phyloP scores from a whole-genome alignment of 2,113 vertebrate species.

The Rhinogobius similis region DNA sequence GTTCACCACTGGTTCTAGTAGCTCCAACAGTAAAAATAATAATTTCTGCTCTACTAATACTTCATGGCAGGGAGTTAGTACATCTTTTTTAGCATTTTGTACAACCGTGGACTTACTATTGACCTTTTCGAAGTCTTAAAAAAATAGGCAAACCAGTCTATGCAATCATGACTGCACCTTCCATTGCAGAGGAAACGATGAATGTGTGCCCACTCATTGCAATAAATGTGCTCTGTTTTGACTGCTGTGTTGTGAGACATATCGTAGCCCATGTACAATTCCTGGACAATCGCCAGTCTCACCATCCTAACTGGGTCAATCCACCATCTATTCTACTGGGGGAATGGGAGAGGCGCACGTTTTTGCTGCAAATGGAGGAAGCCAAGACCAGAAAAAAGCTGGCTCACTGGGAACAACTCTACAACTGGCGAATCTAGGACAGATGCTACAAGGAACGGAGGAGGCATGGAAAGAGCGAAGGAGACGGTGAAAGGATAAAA shows the following conservation, averaged over 20 bases:
- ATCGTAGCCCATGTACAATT: conserved; percentile 31
- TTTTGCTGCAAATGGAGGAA: conserved; percentile 49
- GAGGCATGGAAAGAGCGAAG: conserved; percentile 9
- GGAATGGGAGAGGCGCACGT: conserved; percentile 33
- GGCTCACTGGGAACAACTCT: conserved; percentile 42
- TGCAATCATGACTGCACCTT: no score
- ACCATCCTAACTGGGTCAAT: conserved; percentile 68
- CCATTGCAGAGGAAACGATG: no score
- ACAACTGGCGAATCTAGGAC: conserved; percentile 49
- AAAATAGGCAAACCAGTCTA: not conserved
- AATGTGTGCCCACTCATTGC: not conserved
- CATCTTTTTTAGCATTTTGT: not conserved
- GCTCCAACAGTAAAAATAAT: not conserved
- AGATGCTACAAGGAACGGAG: conserved; percentile 21
- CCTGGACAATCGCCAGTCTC: conserved; percentile 56
- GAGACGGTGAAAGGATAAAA: conserved; percentile 19
- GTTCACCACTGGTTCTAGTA: not conserved
- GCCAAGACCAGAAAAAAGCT: conserved; percentile 39
- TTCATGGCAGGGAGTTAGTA: not conserved
- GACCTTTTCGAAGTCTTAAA: no score
- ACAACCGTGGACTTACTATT: no score
- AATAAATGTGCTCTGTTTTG: not conserved
- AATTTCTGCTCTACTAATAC: not conserved
- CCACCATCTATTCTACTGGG: conserved; percentile 50
- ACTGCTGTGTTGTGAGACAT: conserved; percentile 17